phyloP scores from a whole-genome alignment of 2,888 invertebrate species.

The Cataglyphis rosenhaueri region DNA sequence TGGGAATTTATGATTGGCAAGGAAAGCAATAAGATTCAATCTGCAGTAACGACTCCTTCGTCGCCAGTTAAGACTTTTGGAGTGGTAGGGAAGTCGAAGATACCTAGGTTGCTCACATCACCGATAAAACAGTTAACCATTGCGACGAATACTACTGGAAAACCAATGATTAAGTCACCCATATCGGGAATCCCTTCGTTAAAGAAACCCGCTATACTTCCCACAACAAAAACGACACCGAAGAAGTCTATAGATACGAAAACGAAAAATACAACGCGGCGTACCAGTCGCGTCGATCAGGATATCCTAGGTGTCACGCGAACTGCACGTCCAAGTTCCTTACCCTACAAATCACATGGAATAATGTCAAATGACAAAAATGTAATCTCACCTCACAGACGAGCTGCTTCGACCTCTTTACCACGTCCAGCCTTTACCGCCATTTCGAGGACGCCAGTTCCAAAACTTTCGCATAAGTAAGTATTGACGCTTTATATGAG shows the following conservation, averaged over 20 bases:
- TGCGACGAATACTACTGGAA: constrained; percentile 50
- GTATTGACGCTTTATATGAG: constrained; percentile 65
- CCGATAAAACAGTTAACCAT: constrained; percentile 88
- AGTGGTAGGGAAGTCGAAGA: constrained; percentile 88
- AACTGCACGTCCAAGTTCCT: constrained; percentile 88
- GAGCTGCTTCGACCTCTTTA: constrained; percentile 90
- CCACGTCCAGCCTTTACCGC: constrained; percentile 86
- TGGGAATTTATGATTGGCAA: constrained; percentile 92
- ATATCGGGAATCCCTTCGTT: constrained; percentile 81
- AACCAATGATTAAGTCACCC: constrained; percentile 75
- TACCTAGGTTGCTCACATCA: constrained; percentile 91
- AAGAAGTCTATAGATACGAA: constrained; percentile 70
- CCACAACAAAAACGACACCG: constrained; percentile 64
- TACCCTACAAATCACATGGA: constrained; percentile 88
- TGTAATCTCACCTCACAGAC: constrained; percentile 86
- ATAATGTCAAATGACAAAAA: constrained; percentile 80
- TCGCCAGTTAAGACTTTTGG: constrained; percentile 85
- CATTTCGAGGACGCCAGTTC: constrained; percentile 73
- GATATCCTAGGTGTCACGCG: constrained; percentile 83
- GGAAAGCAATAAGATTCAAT: constrained; percentile 83
- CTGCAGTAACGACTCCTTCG: constrained; percentile 76
- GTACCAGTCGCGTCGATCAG: constrained; percentile 89
- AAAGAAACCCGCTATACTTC: constrained; percentile 76
- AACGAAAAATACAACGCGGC: constrained; percentile 77
- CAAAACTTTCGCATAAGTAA: constrained; percentile 85